These are phyloP conservation scores for Hydraecia micacea DNA, from an alignment of 2,888 invertebrate genomes.

Conservation along the genomic window DNA sequence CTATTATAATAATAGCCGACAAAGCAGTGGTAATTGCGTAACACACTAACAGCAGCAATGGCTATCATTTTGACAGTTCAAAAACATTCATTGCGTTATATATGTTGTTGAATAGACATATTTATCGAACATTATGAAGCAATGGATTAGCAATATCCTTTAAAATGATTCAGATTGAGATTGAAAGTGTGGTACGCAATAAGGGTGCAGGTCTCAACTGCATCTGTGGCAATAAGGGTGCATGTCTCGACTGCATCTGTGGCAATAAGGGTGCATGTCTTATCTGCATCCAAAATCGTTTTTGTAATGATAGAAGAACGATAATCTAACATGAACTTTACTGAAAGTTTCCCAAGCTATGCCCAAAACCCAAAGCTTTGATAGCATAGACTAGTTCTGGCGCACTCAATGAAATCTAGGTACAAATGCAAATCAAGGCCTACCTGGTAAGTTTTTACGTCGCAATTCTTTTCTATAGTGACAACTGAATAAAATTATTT, in stretches of 20 bases:
- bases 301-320: not conserved
- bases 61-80: not conserved
- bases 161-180: no score
- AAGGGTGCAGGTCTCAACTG: no score
- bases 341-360: not conserved
- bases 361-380: not conserved
- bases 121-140: no score
- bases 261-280: not conserved
- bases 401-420: not conserved
- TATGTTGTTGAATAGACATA: no score
- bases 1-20: not conserved
- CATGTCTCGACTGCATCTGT: not conserved
- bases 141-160: no score
- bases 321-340: not conserved
- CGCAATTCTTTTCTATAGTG: not conserved
- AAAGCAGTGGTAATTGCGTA: not conserved
- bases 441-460: slow-evolving; percentile 2
- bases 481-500: slow-evolving; percentile 33
- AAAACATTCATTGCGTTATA: no score
- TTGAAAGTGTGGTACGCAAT: not conserved
- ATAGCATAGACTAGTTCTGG: not conserved
- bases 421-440: slow-evolving; percentile 11
- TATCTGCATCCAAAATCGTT: not conserved
- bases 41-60: not conserved
- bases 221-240: no score